Conservation (phyloP, 1,140 invertebrate genomes). For the Heliconius hermathena region DNA sequence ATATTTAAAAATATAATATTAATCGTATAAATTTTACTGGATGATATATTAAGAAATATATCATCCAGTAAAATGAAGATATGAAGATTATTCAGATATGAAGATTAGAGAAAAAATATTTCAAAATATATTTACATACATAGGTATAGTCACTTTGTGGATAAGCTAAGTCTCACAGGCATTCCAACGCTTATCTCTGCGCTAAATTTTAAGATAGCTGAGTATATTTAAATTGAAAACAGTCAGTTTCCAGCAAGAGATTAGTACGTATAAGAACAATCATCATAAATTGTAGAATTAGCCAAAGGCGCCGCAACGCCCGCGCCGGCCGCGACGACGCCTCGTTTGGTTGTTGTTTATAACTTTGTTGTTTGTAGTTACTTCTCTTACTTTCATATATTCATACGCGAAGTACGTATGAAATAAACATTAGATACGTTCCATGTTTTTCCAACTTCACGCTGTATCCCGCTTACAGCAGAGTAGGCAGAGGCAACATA, state of each 20-base stretch:
- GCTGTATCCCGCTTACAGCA: no score
- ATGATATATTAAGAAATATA: no score
- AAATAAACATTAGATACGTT: neutral
- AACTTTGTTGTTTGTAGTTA: neutral
- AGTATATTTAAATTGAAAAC: slow-evolving; percentile 43
- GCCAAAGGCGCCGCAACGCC: slow-evolving; percentile 42
- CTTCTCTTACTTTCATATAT: neutral
- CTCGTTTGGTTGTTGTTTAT: slow-evolving; percentile 36
- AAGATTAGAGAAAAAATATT: no score
- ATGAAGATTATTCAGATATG: no score
- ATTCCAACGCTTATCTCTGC: slow-evolving; percentile 19
- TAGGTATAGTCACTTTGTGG: neutral
- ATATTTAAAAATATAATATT: no score
- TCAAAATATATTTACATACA: no score
- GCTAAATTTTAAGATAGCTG: slow-evolving; percentile 26
- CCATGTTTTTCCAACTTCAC: no score
- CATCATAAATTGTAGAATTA: slow-evolving; percentile 48
- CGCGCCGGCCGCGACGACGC: slow-evolving; percentile 18
- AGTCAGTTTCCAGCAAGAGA: slow-evolving; percentile 38
- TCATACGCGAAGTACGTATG: neutral
- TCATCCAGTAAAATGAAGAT: no score
- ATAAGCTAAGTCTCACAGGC: neutral
- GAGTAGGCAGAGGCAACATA: no score
- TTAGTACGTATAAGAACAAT: slow-evolving; percentile 38
- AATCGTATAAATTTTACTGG: no score